Base-by-base conservation (phyloP, 2,888 invertebrate genomes). In the Hyalella azteca region DNA sequence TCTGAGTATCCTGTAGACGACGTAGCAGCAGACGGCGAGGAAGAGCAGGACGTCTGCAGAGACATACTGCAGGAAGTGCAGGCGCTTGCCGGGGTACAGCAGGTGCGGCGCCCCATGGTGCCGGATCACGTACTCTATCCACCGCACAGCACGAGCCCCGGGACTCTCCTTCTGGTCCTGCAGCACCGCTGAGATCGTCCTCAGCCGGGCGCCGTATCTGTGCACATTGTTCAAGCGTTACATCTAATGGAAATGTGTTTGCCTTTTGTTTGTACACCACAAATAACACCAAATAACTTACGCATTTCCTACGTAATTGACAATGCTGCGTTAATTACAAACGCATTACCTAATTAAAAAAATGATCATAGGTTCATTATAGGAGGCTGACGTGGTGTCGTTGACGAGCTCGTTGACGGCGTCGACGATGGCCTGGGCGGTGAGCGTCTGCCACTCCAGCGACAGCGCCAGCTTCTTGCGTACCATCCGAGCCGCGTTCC, bases 51-150 rank as follows among this genome's bases (percentile, higher is more conserved):
- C 78, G 40, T 80, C 80, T 9, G 40, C 41, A 60, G 66, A 39
- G 9, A 73, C 7, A 73, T 80, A 80, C 73, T 80, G 80, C 11
- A 80, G 73, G 73, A 49, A 73, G 78, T 80, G 78, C 26, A 80
- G 80, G 4, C 45, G 50, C 54, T 73, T 39, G 29, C 80, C 80
- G 3, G 78, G n/a, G n/a, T n/a, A n/a, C n/a, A n/a, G n/a, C n/a
- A n/a, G n/a, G n/a, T n/a, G n/a, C n/a, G n/a, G n/a, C 73, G 78
- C 73, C 66, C 15, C 32, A 11, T 22, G 73, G 49, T 29, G 32
- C 50, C n/a, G 77, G 41, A 7, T 75, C 39, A 66, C 49, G 59
- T 81, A 79, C 50, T 79, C 81, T 13, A 79, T 39, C 81, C 81
- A 81, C 81, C 81, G 75, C 11, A 75, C 76, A 36, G 81, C 81